phyloP scores from a whole-genome alignment of 1,140 invertebrate genomes.

The Mesaphorura yosii region DNA sequence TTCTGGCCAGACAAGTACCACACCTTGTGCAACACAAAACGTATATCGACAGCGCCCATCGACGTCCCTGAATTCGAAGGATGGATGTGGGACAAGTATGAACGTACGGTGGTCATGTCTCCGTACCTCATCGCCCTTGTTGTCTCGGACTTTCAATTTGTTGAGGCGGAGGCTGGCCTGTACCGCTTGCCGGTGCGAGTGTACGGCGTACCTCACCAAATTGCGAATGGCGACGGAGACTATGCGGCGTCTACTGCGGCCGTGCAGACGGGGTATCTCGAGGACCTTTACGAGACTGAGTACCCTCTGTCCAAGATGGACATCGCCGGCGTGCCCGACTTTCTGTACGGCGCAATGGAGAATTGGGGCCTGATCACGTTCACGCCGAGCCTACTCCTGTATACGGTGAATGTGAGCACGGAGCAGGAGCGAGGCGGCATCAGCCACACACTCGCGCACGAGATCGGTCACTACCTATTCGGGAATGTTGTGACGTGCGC shows the following conservation, averaged over 20 bases:
- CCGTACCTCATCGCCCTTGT: constrained; percentile 10
- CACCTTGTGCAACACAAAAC: constrained; percentile 42
- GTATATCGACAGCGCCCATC: constrained; percentile 8
- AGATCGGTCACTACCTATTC: constrained; percentile 43
- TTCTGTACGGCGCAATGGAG: constrained; percentile 12
- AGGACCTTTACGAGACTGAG: constrained; percentile 2
- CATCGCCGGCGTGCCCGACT: constrained; percentile 7
- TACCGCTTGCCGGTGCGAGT: not conserved
- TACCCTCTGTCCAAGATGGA: constrained; percentile 17
- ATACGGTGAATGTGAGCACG: constrained; percentile 1
- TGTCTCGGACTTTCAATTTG: constrained; percentile 6
- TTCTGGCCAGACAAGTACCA: constrained; percentile 18
- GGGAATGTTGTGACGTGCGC: constrained; percentile 46
- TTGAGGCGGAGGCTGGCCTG: not conserved
- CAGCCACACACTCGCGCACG: constrained; percentile 9
- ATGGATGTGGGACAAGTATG: constrained; percentile 9
- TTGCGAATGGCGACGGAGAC: constrained; percentile 44
- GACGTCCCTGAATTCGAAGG: not conserved
- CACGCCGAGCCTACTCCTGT: not conserved
- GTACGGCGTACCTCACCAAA: not conserved
- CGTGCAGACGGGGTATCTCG: constrained; percentile 8
- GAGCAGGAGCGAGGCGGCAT: constrained; percentile 6
- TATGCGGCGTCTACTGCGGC: constrained; percentile 10
- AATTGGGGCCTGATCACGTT: not conserved
- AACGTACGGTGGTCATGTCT: not conserved